phyloP scores from a whole-genome alignment of 2,888 invertebrate genomes.

The Schizaphis graminum region DNA sequence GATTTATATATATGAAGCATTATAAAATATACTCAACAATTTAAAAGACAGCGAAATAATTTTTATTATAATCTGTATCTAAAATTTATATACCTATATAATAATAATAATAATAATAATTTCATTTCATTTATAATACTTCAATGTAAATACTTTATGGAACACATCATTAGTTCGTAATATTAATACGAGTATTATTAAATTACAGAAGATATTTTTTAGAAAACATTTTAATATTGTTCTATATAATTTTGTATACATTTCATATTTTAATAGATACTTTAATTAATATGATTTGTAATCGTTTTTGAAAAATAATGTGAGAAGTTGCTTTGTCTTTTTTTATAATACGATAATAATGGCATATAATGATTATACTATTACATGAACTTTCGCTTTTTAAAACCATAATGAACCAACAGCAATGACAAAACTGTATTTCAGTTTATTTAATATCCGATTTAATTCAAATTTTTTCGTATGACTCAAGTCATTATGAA shows the following conservation, averaged over 20 bases:
- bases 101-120: background rate
- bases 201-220: background rate
- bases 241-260: background rate
- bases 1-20: conserved; percentile 38
- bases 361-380: conserved; percentile 16
- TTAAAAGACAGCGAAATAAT: background rate
- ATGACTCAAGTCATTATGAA: background rate
- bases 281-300: conserved; percentile 3
- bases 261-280: background rate
- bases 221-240: background rate
- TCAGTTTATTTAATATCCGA: background rate
- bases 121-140: background rate
- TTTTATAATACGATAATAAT: background rate
- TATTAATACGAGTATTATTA: background rate
- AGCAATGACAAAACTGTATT: background rate
- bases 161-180: background rate
- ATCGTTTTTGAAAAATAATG: background rate
- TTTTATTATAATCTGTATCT: background rate
- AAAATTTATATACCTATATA: background rate
- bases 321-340: conserved; percentile 28
- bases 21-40: background rate
- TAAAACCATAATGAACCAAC: background rate
- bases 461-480: background rate
- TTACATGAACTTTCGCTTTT: conserved; percentile 34
- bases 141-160: background rate